Conservation (phyloP, 2,888 invertebrate genomes). For the Zhuqinia jingwanae region DNA sequence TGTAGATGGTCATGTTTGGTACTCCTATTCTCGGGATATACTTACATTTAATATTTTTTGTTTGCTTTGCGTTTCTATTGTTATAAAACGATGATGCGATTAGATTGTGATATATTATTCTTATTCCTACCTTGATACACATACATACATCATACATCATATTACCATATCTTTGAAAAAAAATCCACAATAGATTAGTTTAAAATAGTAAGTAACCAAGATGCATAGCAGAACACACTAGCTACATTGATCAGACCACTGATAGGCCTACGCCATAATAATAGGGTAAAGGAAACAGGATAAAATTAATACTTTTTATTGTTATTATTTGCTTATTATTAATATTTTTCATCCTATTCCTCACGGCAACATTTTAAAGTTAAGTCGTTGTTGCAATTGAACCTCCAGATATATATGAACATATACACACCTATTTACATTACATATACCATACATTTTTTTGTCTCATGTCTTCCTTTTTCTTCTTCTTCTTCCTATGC, state of each 20-base stretch:
- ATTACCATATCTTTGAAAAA: too few species aligned
- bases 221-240: too few species aligned
- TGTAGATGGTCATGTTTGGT: not conserved
- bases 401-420: too few species aligned
- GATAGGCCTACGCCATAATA: slow-evolving; percentile 28
- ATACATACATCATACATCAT: too few species aligned
- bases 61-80: slow-evolving; percentile 4
- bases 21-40: slow-evolving; percentile 10
- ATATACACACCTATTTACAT: too few species aligned
- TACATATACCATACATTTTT: not conserved
- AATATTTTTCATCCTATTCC: slow-evolving; percentile 22
- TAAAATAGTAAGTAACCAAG: not conserved
- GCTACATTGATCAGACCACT: slow-evolving; percentile 26
- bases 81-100: slow-evolving; percentile 4
- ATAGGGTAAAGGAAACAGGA: slow-evolving; percentile 4
- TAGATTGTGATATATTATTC: not conserved
- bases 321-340: slow-evolving; percentile 10
- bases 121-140: too few species aligned
- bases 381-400: not conserved
- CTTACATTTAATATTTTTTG: slow-evolving; percentile 41
- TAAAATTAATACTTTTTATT: slow-evolving; percentile 45
- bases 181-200: too few species aligned
- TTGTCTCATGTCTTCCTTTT: not conserved
- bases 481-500: not conserved
- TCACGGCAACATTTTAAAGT: slow-evolving; percentile 11